Evolutionary conservation across 1,140 invertebrate genomes (phyloP).

Genomic region (Hycleus cichorii): DNA sequence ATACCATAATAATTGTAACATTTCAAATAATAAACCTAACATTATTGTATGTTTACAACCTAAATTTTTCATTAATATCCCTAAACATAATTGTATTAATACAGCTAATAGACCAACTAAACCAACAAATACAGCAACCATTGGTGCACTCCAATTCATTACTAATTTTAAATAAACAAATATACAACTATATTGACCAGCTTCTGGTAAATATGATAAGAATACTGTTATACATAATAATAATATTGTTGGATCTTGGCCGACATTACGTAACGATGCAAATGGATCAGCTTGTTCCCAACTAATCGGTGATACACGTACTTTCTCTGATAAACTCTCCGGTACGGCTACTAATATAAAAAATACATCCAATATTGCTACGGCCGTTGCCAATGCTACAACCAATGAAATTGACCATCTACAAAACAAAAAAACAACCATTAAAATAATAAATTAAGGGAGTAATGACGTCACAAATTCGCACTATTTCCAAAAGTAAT

Average conservation of each 20-base stretch:
- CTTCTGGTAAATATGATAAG: conserved; percentile 96
- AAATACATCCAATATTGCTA: conserved; percentile 93
- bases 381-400: conserved; percentile 90
- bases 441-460: conserved; percentile 15
- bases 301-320: conserved; percentile 71
- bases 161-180: conserved; percentile 98
- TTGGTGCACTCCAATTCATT: conserved; percentile 90
- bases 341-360: conserved; percentile 98
- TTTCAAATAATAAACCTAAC: conserved; percentile 92
- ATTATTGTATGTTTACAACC: conserved; percentile 97
- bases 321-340: conserved; percentile 94
- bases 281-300: conserved; percentile 99
- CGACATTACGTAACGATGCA: conserved; percentile 84
- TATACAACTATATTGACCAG: conserved; percentile 98
- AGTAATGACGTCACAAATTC: too few species aligned
- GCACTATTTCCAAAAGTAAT: too few species aligned
- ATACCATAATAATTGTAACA: conserved; percentile 95
- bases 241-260: conserved; percentile 91
- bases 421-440: not conserved
- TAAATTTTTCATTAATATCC: conserved; percentile 54
- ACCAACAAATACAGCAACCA: conserved; percentile 97
- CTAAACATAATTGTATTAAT: conserved; percentile 71
- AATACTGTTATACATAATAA: conserved; percentile 97
- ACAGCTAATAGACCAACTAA: conserved; percentile 95
- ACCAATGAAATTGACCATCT: conserved; percentile 78